Conservation (phyloP, 2,797 vertebrate genomes). For the Chelidonichthys spinosus region DNA sequence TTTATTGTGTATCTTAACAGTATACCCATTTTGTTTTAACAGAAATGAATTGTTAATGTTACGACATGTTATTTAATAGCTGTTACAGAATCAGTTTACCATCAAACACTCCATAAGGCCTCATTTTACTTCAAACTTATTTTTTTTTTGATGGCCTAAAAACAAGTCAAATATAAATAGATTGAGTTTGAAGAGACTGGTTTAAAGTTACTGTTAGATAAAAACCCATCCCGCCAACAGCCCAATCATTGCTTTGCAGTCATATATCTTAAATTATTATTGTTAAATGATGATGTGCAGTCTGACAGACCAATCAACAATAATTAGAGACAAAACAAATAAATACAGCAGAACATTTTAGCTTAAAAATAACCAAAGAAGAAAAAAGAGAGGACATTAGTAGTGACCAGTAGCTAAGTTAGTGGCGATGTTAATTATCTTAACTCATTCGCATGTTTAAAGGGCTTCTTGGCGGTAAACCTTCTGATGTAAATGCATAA, state of each 20-base stretch:
- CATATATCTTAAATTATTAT: neutral
- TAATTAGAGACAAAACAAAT: neutral
- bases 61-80: neutral
- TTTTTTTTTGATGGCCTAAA: neutral
- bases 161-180: neutral
- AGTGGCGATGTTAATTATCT: neutral
- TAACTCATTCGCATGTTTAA: neutral
- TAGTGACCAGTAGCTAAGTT: neutral
- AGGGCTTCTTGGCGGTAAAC: neutral
- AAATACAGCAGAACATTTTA: neutral
- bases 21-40: constrained; percentile 15
- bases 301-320: neutral
- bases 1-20: constrained; percentile 10
- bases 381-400: neutral
- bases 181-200: neutral
- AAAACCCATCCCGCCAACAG: neutral
- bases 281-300: neutral
- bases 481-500: neutral
- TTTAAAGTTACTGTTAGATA: neutral
- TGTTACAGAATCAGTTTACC: neutral
- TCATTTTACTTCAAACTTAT: neutral
- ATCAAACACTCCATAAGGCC: neutral
- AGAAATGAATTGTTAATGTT: neutral
- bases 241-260: neutral
- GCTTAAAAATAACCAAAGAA: neutral